Conservation (phyloP, 2,888 invertebrate genomes). For the Agrilus cyanescens region DNA sequence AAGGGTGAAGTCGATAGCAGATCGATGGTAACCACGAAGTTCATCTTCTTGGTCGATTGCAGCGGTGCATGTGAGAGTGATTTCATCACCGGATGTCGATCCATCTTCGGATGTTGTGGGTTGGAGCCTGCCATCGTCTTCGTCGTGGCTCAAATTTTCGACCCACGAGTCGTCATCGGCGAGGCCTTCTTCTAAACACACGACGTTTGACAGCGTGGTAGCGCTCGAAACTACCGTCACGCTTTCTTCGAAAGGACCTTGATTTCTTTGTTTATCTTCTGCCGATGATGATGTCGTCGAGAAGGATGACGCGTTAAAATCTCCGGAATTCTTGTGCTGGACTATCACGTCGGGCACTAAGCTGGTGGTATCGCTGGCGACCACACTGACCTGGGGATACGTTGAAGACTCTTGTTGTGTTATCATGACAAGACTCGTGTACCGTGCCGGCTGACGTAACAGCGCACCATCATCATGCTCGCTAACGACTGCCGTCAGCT, state of each 20-base stretch:
- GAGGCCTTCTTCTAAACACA: slow-evolving; percentile 72
- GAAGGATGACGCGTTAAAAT: slow-evolving; percentile 36
- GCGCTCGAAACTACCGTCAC: slow-evolving; percentile 59
- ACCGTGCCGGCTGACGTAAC: slow-evolving; percentile 49
- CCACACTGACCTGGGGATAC: slow-evolving; percentile 55
- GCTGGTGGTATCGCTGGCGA: slow-evolving; percentile 64
- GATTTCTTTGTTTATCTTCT: slow-evolving; percentile 22
- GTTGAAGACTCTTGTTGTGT: slow-evolving; percentile 52
- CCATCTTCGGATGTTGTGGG: slow-evolving; percentile 52
- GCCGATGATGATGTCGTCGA: slow-evolving; percentile 17
- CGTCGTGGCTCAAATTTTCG: slow-evolving; percentile 73
- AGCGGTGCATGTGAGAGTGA: slow-evolving; percentile 43
- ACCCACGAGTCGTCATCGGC: slow-evolving; percentile 90
- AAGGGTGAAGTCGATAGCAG: slow-evolving; percentile 76
- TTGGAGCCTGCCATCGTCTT: slow-evolving; percentile 50
- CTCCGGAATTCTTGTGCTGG: slow-evolving; percentile 48
- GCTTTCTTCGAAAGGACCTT: slow-evolving; percentile 34
- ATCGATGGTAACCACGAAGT: slow-evolving; percentile 67
- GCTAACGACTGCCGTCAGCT: slow-evolving; percentile 34
- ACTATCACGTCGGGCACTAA: slow-evolving; percentile 54
- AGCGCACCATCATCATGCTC: slow-evolving; percentile 21
- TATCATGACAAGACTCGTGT: slow-evolving; percentile 83
- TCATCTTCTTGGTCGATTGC: slow-evolving; percentile 63
- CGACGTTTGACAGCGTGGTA: slow-evolving; percentile 57
- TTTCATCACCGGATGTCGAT: slow-evolving; percentile 60